Percentiles rank a stretch among this genome's conserved stretches.
Evolutionary conservation across 1,140 invertebrate species (phyloP).

Genomic region (Drosophila navojoa): DNA sequence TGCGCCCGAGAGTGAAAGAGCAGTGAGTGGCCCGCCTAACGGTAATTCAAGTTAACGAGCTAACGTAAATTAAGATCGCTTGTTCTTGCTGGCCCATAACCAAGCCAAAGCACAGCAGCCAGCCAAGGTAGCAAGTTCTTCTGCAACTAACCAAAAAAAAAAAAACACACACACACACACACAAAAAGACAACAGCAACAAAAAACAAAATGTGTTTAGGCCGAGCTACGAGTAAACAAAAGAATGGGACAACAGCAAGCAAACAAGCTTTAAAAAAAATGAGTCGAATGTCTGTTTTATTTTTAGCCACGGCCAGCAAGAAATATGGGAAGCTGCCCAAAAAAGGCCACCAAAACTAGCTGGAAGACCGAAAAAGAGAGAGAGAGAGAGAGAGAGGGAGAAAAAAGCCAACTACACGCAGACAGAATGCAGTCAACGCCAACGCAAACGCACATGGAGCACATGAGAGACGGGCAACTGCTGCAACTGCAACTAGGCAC

Average conservation of each 20-base stretch:
- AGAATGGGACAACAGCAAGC: slow-evolving; percentile 12
- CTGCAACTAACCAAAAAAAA: slow-evolving; percentile 38
- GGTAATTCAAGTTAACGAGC: slow-evolving; percentile 79
- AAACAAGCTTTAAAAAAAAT: slow-evolving; percentile 33
- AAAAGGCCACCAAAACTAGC: slow-evolving; percentile 49
- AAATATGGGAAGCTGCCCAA: slow-evolving; percentile 40
- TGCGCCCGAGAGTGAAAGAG: slow-evolving; percentile 55
- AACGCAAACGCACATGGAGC: slow-evolving; percentile 59
- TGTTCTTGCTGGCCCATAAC: slow-evolving; percentile 51
- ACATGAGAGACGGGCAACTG: slow-evolving; percentile 37
- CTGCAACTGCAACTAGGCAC: slow-evolving; percentile 19
- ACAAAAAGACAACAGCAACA: slow-evolving; percentile 8
- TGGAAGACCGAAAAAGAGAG: background rate
- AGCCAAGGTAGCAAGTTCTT: slow-evolving; percentile 48
- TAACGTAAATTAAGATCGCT: slow-evolving; percentile 82
- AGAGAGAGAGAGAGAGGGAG: background rate
- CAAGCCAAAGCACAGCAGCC: slow-evolving; percentile 30
- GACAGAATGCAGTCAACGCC: slow-evolving; percentile 70
- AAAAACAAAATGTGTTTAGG: slow-evolving; percentile 56
- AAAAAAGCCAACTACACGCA: slow-evolving; percentile 18
- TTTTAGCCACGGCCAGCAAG: slow-evolving; percentile 57
- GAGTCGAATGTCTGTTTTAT: slow-evolving; percentile 61
- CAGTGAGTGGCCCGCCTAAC: slow-evolving; percentile 53
- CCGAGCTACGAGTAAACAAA: slow-evolving; percentile 24
- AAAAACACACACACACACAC: background rate